These are phyloP conservation scores for Periophthalmus modestus DNA, from an alignment of 2,113 vertebrate species.

Conservation along the genomic window DNA sequence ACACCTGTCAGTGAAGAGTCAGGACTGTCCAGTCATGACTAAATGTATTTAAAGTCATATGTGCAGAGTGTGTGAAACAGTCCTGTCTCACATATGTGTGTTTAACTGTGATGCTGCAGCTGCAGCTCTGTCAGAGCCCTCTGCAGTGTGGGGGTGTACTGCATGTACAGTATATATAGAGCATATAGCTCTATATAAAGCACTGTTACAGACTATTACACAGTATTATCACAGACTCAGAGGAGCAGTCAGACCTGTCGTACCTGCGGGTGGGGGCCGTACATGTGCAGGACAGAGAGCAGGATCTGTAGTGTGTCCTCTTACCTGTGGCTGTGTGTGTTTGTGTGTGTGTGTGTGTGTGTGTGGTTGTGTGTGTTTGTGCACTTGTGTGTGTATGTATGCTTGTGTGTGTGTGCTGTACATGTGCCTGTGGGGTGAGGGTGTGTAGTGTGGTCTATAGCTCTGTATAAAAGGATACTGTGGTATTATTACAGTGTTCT, in stretches of 20 bases:
- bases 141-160: constrained; percentile 4
- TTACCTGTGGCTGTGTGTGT: too few relatives aligned
- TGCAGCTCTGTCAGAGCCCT: background rate
- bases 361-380: too few relatives aligned
- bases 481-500: constrained; percentile 30
- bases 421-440: too few relatives aligned
- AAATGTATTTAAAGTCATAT: background rate
- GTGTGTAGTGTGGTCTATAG: background rate
- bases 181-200: background rate
- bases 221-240: too few relatives aligned
- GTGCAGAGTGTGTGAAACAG: background rate
- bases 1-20: background rate
- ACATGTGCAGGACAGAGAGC: constrained; percentile 7
- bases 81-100: background rate
- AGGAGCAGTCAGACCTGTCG: background rate
- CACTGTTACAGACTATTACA: background rate
- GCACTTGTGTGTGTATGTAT: too few relatives aligned
- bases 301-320: too few relatives aligned
- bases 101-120: background rate
- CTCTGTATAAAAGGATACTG: background rate
- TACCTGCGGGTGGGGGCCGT: background rate
- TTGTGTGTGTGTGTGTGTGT: too few relatives aligned
- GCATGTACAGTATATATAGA: background rate
- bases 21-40: too few relatives aligned
- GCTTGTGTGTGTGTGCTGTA: too few relatives aligned